Base-by-base conservation (phyloP, 1,140 invertebrate genomes). In the Octopus sinensis region DNA sequence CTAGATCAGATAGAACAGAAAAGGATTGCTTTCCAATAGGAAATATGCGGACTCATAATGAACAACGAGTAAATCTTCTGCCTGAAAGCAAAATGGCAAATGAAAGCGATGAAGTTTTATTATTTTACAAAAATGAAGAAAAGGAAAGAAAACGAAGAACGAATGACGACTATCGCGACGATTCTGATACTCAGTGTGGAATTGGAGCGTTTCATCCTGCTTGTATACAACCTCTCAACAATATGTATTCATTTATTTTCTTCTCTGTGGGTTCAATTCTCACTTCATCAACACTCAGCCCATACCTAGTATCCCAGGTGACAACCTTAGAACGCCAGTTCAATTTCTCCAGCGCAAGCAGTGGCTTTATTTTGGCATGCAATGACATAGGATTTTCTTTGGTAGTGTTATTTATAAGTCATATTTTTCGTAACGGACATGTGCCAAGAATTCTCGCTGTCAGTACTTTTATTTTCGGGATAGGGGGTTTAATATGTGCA, bases 301-400 rank as follows among this genome's bases (percentile, higher is more conserved):
- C 85, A 5, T 85, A 85, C 30, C 79, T 84, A n/a, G 80, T 80
- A 17, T 85, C 82, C 51, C 84, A 84, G 77, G 82, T 87, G 5
- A 86, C 86, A 12, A 84, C 86, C 4, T 79, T 87, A 9, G 86
- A 86, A 76, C 71, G 79, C 51, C 85, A 87, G 54, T 87, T 86
- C 80, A 84, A 83, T n/a, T 83, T 87, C 53, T 82, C 68, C 79
- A 85, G 84, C 43, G 56, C 81, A 10, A 79, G 85, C 79, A 85
- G 84, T 12, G 86, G 86, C 0, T 80, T 85, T 13, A 78, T 87
- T 23, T 80, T 87, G 80, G 83, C 84, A 2, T 83, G 83, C 62
- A 87, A 86, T 73, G 85, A 87, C 54, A 84, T 87, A 13, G 86
- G 85, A 1, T 86, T 81, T 17, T 81, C 82, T 4, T 75, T 80